Base-by-base conservation (phyloP, 2,888 invertebrate species). In the Agonopterix arenella region DNA sequence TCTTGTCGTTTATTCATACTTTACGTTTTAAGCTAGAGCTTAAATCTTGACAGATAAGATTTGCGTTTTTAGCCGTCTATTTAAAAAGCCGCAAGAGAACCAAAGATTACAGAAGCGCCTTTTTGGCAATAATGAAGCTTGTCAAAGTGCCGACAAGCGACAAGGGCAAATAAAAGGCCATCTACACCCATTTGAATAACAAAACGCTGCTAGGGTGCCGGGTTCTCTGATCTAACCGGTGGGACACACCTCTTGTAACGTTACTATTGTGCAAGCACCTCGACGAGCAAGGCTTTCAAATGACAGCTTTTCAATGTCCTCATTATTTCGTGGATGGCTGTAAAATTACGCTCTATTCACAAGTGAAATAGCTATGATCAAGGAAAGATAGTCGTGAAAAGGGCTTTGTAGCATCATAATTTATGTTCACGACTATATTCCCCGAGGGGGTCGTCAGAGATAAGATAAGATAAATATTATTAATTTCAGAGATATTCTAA, bases 31-130 rank as follows among this genome's bases (percentile, higher is more conserved):
- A 70, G 70, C 66, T 60, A 69, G 68, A 65, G 65, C 61, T 76
- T 77, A 28, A 28, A 71, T 71, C 70, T 72, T 76, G 74, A 78
- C 73, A 78, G 75, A 73, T 73, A 73, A 52, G 47, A 52, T 73
- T 70, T 60, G 71, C 67, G 70, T 65, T 60, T 63, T 47, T 52
- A 28, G 28, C 28, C 28, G 28, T 28, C 5, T 28, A 28, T 28
- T 28, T 28, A 28, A 28, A 28, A 28, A 28, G 28, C 28, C 28
- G 28, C 28, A 28, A 5, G 28, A 28, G 28, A 4, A 28, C 28
- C 7, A 5, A 28, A 5, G 28, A 28, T 28, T 28, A 52, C 50
- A 55, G 52, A 54, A 56, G 60, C 58, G 58, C 52, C 53, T 56
- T 65, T 70, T 67, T 68, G 57, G 65, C 58, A 59, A 62, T 67